These are phyloP conservation scores for Antedon mediterranea DNA, from an alignment of 53 echinoderm and acorn worm genomes.

Conservation along the genomic window DNA sequence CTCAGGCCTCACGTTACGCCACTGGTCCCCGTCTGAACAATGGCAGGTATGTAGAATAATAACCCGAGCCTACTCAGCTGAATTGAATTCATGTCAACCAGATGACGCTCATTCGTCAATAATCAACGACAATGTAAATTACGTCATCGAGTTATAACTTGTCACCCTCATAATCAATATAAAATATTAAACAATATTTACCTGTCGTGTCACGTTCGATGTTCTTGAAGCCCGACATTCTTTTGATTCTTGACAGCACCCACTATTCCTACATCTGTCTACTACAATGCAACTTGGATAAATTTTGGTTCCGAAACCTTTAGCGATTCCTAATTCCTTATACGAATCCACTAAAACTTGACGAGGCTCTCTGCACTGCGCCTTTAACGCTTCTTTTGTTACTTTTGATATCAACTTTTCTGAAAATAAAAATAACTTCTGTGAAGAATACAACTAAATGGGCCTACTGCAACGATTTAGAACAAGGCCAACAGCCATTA, in stretches of 20 bases:
- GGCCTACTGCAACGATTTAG: too few relatives aligned
- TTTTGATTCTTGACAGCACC: constrained; percentile 70
- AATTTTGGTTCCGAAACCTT: constrained; percentile 38
- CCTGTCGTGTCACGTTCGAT: constrained; percentile 39
- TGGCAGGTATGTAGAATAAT: too few relatives aligned
- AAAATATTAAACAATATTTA: constrained; percentile 16
- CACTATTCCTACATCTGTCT: constrained; percentile 58
- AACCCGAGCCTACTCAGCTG: too few relatives aligned
- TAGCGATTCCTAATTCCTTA: constrained; percentile 48
- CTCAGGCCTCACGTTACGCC: too few relatives aligned
- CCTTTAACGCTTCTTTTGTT: constrained; percentile 30
- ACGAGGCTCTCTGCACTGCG: constrained; percentile 54
- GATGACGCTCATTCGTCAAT: too few relatives aligned
- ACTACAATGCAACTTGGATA: constrained; percentile 73
- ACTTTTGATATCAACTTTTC: constrained; percentile 1
- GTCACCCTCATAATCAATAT: background rate
- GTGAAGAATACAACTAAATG: background rate
- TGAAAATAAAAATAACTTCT: background rate
- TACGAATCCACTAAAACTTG: constrained; percentile 71
- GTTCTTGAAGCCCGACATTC: constrained; percentile 45
- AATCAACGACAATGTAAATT: too few relatives aligned
- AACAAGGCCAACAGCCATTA: too few relatives aligned
- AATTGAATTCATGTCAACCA: too few relatives aligned
- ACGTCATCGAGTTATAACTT: too few relatives aligned
- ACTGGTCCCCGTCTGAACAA: too few relatives aligned